Evolutionary conservation across 2,888 invertebrate species (phyloP).

Genomic region (Osmoderma eremita): DNA sequence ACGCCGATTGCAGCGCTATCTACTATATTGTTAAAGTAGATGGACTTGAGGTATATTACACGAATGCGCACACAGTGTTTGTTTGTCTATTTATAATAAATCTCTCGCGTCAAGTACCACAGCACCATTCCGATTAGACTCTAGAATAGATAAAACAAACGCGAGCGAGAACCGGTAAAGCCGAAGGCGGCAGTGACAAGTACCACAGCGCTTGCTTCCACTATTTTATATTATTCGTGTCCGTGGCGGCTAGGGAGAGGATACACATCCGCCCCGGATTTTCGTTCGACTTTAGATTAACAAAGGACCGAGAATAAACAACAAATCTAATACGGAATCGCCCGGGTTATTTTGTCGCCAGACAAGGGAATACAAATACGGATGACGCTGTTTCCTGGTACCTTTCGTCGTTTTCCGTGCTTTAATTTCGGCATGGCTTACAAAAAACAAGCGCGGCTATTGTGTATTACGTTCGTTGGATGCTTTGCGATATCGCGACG

Average conservation of each 20-base stretch:
- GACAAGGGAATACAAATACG: constrained; percentile 35
- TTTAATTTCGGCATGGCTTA: constrained; percentile 17
- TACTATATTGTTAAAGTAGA: no score
- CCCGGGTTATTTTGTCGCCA: constrained; percentile 36
- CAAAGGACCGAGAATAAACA: constrained; percentile 28
- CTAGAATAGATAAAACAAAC: constrained; percentile 15
- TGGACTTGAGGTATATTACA: no score
- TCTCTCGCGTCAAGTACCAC: constrained; percentile 16
- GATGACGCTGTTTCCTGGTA: constrained; percentile 36
- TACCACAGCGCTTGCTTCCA: not conserved
- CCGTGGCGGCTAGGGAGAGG: constrained; percentile 6
- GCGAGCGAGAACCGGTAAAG: not conserved
- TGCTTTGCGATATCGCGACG: constrained; percentile 8
- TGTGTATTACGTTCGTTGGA: not conserved
- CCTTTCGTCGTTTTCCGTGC: constrained; percentile 29
- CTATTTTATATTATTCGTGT: constrained; percentile 27
- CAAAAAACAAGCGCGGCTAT: constrained; percentile 24
- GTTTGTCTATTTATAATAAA: constrained; percentile 31
- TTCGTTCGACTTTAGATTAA: constrained; percentile 31
- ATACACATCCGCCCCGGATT: constrained; percentile 32
- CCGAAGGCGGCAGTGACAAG: no score
- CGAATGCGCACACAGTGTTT: not conserved
- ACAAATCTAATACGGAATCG: constrained; percentile 32
- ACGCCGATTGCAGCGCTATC: no score
- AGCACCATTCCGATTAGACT: not conserved